These are phyloP conservation scores for Drosophila pandora DNA, from an alignment of 1,140 invertebrate genomes.

Conservation along the genomic window DNA sequence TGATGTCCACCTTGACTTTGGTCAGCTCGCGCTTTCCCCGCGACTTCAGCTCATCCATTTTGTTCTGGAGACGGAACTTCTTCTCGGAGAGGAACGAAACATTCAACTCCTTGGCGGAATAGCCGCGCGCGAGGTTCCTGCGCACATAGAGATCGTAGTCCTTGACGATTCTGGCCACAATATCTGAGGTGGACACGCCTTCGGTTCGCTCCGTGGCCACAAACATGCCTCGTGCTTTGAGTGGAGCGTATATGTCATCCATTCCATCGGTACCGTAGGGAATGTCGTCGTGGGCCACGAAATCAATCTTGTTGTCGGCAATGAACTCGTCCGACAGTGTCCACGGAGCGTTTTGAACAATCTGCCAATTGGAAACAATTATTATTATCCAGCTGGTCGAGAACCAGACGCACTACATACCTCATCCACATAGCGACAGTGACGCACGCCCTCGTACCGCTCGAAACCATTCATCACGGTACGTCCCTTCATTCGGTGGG, in stretches of 20 bases:
- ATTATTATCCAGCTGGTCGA: background rate
- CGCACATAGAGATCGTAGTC: slow-evolving; percentile 99
- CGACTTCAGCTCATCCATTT: slow-evolving; percentile 97
- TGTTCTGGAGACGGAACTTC: slow-evolving; percentile 96
- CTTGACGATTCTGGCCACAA: slow-evolving; percentile 98
- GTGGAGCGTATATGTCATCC: slow-evolving; percentile 95
- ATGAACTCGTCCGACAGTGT: slow-evolving; percentile 97
- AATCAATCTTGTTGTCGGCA: slow-evolving; percentile 98
- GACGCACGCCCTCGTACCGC: slow-evolving; percentile 97
- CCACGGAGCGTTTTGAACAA: slow-evolving; percentile 98
- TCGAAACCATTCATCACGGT: slow-evolving; percentile 99
- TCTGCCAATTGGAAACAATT: slow-evolving; percentile 76
- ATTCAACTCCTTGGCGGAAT: slow-evolving; percentile 98
- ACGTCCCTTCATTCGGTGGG: slow-evolving; percentile 96
- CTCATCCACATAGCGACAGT: slow-evolving; percentile 99
- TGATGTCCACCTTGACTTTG: slow-evolving; percentile 94
- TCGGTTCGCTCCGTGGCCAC: slow-evolving; percentile 97
- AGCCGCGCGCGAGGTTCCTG: slow-evolving; percentile 98
- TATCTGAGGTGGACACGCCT: slow-evolving; percentile 99
- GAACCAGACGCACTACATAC: slow-evolving; percentile 61
- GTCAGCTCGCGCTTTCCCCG: slow-evolving; percentile 94
- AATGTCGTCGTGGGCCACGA: slow-evolving; percentile 99
- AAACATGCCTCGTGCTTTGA: slow-evolving; percentile 98
- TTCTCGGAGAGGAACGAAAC: slow-evolving; percentile 99
- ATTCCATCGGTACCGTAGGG: slow-evolving; percentile 95